Conservation (phyloP, 2,113 vertebrate genomes). For the Tyto alba region DNA sequence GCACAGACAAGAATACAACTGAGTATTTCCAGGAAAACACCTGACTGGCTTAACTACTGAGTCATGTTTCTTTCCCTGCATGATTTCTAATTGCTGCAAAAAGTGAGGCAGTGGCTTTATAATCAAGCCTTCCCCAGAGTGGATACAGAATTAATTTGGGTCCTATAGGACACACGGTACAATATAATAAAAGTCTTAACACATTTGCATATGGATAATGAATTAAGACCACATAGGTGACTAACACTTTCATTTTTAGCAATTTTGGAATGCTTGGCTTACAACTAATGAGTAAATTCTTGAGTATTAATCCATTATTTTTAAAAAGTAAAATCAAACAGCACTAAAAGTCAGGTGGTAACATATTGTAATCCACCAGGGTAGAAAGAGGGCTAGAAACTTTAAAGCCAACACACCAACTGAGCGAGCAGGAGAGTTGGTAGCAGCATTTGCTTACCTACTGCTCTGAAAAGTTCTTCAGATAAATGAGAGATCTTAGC, state of each 20-base stretch:
- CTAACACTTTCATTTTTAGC: neutral
- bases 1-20: neutral
- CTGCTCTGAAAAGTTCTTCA: neutral
- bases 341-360: neutral
- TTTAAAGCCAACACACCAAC: neutral
- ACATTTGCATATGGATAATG: neutral
- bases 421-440: neutral
- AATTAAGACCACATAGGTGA: neutral
- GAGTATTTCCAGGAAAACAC: neutral
- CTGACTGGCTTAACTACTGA: neutral
- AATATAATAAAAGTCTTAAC: neutral
- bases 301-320: neutral
- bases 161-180: neutral
- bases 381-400: neutral
- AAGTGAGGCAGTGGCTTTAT: neutral
- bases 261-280: neutral
- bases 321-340: neutral
- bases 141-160: neutral
- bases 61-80: neutral
- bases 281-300: neutral
- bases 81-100: neutral
- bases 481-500: neutral
- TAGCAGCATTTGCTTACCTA: neutral
- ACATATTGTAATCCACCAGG: neutral
- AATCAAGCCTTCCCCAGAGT: neutral